A percentile compares a stretch with the other conserved stretches of the same genome.
Evolutionary conservation across 30 jellyfish, hydroid and myxozoan species (phyloP).

Genomic region (Hydractinia symbiolongicarpus): DNA sequence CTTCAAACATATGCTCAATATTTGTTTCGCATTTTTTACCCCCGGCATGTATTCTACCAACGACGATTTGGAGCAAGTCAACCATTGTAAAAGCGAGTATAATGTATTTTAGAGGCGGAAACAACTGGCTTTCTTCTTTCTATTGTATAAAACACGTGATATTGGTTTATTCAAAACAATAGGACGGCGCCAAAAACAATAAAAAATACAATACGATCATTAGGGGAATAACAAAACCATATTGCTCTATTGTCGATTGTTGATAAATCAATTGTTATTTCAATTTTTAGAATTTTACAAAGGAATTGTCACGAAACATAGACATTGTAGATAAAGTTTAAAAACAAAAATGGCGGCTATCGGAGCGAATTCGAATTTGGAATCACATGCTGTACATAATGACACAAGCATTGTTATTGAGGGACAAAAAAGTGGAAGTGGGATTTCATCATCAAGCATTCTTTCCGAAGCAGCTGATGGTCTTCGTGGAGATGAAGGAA

Average conservation of each 20-base stretch:
- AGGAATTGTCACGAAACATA: constrained; percentile 26
- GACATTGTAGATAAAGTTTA: constrained; percentile 24
- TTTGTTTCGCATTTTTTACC: too few relatives aligned
- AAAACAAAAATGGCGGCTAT: constrained; percentile 82
- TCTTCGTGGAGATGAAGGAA: constrained; percentile 39
- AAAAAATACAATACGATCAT: background rate
- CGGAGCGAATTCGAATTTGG: constrained; percentile 51
- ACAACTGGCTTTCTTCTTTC: constrained; percentile 14
- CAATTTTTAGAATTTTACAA: constrained; percentile 4
- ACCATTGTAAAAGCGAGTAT: background rate
- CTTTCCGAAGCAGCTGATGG: constrained; percentile 41
- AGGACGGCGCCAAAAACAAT: background rate
- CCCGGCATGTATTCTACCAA: too few relatives aligned
- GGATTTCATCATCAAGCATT: constrained; percentile 1
- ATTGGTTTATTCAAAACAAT: background rate
- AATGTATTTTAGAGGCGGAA: constrained; percentile 9
- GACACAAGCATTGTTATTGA: constrained; percentile 12
- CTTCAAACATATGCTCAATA: too few relatives aligned
- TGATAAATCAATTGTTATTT: constrained; percentile 18
- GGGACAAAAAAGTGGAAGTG: background rate
- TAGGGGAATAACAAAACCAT: background rate
- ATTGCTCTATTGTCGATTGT: background rate
- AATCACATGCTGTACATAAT: constrained; percentile 25
- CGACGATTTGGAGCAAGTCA: background rate
- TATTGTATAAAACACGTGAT: constrained; percentile 9